These are phyloP conservation scores for Villa cingulata DNA, from an alignment of 2,888 invertebrate species.

Conservation along the genomic window DNA sequence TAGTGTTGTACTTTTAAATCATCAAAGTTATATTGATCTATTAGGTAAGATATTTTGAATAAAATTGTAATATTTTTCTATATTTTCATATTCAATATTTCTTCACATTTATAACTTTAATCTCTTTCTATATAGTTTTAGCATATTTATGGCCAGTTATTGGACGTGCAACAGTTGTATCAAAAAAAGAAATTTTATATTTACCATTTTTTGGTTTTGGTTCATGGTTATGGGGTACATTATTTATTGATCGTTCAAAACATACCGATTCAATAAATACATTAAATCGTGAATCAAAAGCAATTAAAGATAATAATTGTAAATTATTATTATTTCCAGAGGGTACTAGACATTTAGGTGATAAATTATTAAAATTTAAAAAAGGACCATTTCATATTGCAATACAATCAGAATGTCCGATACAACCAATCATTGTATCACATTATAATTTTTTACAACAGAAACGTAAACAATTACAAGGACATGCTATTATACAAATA, in stretches of 20 bases:
- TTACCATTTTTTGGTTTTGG: constrained; percentile 74
- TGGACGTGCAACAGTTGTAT: constrained; percentile 64
- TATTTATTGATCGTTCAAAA: constrained; percentile 72
- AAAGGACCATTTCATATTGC: constrained; percentile 95
- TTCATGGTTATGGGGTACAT: constrained; percentile 76
- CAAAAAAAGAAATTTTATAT: constrained; percentile 72
- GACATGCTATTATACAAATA: constrained; percentile 56
- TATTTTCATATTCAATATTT: not conserved
- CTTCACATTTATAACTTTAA: too few relatives aligned
- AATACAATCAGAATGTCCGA: constrained; percentile 64
- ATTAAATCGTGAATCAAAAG: constrained; percentile 55
- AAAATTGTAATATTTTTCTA: not conserved
- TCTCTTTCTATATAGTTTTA: constrained; percentile 38
- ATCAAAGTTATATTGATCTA: constrained; percentile 77
- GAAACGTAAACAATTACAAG: constrained; percentile 50
- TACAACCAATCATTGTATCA: constrained; percentile 81
- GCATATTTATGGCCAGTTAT: constrained; percentile 73
- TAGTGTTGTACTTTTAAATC: constrained; percentile 71
- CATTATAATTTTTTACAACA: constrained; percentile 61
- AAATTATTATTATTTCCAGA: constrained; percentile 84
- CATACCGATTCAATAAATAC: constrained; percentile 55
- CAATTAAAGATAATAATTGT: constrained; percentile 51
- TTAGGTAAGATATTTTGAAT: constrained; percentile 45
- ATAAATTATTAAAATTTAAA: constrained; percentile 74
- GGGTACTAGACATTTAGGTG: constrained; percentile 72